These are phyloP conservation scores for Drosophila guanche DNA, from an alignment of 1,140 invertebrate species.

Conservation along the genomic window DNA sequence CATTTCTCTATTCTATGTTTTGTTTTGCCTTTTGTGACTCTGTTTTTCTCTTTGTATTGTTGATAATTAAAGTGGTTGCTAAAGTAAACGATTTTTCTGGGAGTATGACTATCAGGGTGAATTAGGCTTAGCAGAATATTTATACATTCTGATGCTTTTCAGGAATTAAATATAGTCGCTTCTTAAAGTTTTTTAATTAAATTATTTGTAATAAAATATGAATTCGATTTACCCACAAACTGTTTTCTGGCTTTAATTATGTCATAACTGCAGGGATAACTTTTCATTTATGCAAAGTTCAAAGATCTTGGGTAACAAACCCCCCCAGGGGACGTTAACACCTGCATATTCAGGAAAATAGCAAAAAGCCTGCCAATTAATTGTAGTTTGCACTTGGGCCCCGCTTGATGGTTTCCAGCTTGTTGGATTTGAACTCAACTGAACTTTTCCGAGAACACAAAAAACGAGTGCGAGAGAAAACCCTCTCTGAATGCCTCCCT, in stretches of 20 bases:
- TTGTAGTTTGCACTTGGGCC: slow-evolving; percentile 39
- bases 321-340: slow-evolving; percentile 26
- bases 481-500: slow-evolving; percentile 1
- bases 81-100: slow-evolving; percentile 24
- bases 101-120: not conserved
- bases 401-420: slow-evolving; percentile 75
- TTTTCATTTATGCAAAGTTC: not conserved
- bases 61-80: slow-evolving; percentile 39
- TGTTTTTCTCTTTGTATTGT: slow-evolving; percentile 16
- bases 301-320: slow-evolving; percentile 12
- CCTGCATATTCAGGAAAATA: slow-evolving; percentile 13
- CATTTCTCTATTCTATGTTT: slow-evolving; percentile 30
- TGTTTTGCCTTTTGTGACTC: slow-evolving; percentile 12
- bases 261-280: not conserved
- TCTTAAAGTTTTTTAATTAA: not conserved
- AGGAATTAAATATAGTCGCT: too few species aligned
- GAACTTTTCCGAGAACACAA: slow-evolving; percentile 68
- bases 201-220: too few species aligned
- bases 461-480: slow-evolving; percentile 41
- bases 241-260: not conserved
- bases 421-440: slow-evolving; percentile 79
- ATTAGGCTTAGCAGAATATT: too few species aligned
- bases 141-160: too few species aligned
- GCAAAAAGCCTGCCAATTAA: slow-evolving; percentile 62
- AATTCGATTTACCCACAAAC: too few species aligned